Conservation (phyloP, 1,140 invertebrate genomes). For the Physella acuta region DNA sequence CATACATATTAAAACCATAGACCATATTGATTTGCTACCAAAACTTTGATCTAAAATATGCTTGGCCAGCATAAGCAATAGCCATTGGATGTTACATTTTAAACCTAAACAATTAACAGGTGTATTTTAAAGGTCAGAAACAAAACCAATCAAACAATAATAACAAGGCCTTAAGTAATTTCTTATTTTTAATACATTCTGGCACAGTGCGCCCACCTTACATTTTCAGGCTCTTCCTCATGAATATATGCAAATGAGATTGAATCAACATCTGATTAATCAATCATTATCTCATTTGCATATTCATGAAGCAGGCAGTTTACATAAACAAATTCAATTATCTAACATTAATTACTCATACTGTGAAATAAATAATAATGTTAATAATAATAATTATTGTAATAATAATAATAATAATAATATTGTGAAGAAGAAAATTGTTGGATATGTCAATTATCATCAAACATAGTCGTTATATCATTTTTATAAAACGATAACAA, state of each 20-base stretch:
- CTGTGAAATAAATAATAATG: constrained; percentile 17
- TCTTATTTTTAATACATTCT: constrained; percentile 14
- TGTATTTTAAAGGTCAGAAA: too few species aligned
- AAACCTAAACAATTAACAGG: too few species aligned
- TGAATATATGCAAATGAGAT: constrained; percentile 18
- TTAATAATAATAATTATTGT: constrained; percentile 3
- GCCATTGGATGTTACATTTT: too few species aligned
- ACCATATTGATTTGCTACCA: too few species aligned
- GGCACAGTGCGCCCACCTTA: constrained; percentile 11
- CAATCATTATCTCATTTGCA: constrained; percentile 7
- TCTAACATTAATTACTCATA: constrained; percentile 17
- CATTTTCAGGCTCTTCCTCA: constrained; percentile 10
- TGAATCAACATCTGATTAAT: not conserved
- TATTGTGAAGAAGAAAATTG: not conserved
- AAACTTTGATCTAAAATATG: too few species aligned
- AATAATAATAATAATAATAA: constrained; percentile 6
- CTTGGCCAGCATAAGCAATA: too few species aligned
- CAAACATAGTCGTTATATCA: not conserved
- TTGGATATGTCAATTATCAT: constrained; percentile 11
- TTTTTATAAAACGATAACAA: not conserved
- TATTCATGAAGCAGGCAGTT: constrained; percentile 2
- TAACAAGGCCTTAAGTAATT: not conserved
- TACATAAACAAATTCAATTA: constrained; percentile 15
- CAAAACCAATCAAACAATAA: too few species aligned
- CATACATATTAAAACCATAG: too few species aligned